A percentile compares a stretch with the other conserved stretches of the same genome.
Evolutionary conservation across 2,113 vertebrate genomes (phyloP).

Genomic region (Platichthys flesus): DNA sequence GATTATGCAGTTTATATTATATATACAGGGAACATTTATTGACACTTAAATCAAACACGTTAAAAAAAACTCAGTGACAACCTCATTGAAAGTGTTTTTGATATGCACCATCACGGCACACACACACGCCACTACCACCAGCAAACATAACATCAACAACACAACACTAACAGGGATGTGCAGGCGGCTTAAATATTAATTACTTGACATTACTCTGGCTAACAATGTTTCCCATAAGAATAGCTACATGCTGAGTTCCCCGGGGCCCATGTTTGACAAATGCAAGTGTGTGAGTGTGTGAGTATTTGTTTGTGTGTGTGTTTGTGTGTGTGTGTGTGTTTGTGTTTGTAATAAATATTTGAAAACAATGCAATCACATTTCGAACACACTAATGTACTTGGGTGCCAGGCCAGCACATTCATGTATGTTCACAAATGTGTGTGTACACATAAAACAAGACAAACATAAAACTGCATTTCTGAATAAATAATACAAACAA

Average conservation of each 20-base stretch:
- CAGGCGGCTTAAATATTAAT: constrained; percentile 15
- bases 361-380: constrained; percentile 15
- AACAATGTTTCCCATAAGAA: constrained; percentile 10
- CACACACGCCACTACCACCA: not conserved
- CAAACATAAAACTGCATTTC: constrained; percentile 18
- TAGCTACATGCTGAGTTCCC: not conserved
- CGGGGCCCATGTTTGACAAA: constrained; percentile 12
- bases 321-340: not conserved
- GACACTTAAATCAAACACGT: not conserved
- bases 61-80: not conserved
- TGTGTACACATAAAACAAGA: constrained; percentile 16
- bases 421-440: constrained; percentile 7
- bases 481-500: constrained; percentile 30
- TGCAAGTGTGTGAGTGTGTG: not conserved
- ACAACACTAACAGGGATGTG: not conserved
- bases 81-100: not conserved
- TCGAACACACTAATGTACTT: not conserved
- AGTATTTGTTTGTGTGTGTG: not conserved
- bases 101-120: not conserved
- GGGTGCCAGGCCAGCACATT: not conserved
- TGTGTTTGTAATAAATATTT: constrained; percentile 12
- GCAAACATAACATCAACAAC: not conserved
- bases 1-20: not conserved
- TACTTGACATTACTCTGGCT: constrained; percentile 5
- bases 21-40: not conserved